These are phyloP conservation scores for Smutsia temminckii DNA, from an alignment of 2,797 vertebrate genomes.

Conservation along the genomic window DNA sequence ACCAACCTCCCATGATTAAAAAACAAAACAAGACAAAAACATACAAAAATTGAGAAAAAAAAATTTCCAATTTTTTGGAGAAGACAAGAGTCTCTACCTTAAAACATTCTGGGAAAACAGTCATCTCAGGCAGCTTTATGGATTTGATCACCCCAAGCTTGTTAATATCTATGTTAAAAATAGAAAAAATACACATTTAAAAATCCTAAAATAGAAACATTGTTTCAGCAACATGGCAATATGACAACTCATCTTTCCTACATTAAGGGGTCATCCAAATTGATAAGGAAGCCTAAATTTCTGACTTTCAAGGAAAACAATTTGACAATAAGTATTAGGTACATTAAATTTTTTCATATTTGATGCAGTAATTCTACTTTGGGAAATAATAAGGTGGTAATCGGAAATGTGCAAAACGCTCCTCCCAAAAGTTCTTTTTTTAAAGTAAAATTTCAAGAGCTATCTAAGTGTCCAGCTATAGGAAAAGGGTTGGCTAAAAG, in stretches of 20 bases:
- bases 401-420: background rate
- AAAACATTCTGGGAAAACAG: background rate
- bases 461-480: background rate
- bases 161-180: background rate
- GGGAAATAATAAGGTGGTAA: background rate
- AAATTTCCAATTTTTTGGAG: background rate
- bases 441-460: background rate
- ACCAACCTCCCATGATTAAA: background rate
- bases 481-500: background rate
- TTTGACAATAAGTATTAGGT: background rate
- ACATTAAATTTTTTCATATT: background rate
- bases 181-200: background rate
- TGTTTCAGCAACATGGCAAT: background rate
- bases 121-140: background rate
- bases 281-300: background rate
- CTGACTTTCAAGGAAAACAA: background rate
- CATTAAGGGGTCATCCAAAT: background rate
- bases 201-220: background rate
- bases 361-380: background rate
- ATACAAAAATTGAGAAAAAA: background rate
- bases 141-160: background rate
- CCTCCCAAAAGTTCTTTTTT: background rate
- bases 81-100: background rate
- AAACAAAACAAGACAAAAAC: background rate
- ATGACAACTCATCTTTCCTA: background rate